These are phyloP conservation scores for Stegana nigrithorax DNA, from an alignment of 2,888 invertebrate species.

Conservation along the genomic window DNA sequence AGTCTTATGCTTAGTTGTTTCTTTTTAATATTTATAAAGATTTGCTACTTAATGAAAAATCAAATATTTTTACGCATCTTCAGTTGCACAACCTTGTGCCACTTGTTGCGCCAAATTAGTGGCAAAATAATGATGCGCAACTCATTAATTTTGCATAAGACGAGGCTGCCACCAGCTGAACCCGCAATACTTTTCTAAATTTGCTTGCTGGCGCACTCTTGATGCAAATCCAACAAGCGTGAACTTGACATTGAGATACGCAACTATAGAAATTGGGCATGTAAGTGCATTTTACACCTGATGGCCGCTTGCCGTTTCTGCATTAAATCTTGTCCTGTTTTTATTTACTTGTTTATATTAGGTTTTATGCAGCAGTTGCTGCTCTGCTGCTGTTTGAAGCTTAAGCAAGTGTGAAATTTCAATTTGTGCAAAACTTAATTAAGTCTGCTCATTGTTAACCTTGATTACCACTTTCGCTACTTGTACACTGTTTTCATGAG, in stretches of 20 bases:
- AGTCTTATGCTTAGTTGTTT: too few species aligned
- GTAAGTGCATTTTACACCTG: not conserved
- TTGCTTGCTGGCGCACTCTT: not conserved
- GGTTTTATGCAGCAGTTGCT: too few species aligned
- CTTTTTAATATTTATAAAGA: too few species aligned
- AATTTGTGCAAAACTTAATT: not conserved
- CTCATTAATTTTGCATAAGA: not conserved
- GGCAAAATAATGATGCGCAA: not conserved
- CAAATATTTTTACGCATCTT: not conserved
- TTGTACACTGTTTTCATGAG: too few species aligned
- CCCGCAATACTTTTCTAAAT: not conserved
- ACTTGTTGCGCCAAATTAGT: not conserved
- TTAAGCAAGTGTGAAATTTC: too few species aligned
- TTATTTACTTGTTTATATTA: not conserved
- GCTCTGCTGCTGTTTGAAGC: too few species aligned
- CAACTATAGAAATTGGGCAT: not conserved
- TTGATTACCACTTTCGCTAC: not conserved
- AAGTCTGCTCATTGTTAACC: not conserved
- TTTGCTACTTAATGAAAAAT: not conserved
- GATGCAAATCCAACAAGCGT: not conserved
- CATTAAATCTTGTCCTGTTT: not conserved
- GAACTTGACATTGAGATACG: conserved; percentile 6
- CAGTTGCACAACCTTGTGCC: not conserved
- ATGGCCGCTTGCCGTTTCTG: too few species aligned
- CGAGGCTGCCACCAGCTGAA: not conserved